Base-by-base conservation (phyloP, 2,113 vertebrate species). In the Syngnathus floridae region DNA sequence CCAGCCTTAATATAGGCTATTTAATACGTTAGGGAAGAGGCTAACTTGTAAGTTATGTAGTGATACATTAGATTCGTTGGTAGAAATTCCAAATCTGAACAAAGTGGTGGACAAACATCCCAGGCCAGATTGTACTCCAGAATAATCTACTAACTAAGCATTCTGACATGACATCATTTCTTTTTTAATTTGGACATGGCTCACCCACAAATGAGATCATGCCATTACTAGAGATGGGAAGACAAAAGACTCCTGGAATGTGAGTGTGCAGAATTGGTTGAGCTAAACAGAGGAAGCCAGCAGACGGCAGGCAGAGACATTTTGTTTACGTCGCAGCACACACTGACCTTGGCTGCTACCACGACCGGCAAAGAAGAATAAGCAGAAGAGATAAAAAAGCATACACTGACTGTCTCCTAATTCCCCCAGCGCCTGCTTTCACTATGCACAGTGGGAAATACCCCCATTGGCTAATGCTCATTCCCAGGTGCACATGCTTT, bases 321-420 rank as follows among this genome's bases (percentile, higher is more conserved):
- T 78, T 64, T 81, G 78, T 86, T 87, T 85, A 82, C 73, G 79
- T 79, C 69, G 78, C 65, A 80, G 55, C 1, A 68, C 72, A 73
- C 77, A 82, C 69, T 81, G 76, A 78, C 79, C 67, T 36, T 13
- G 76, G 77, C 12, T 79, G 76, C 79, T 71, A 73, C 69, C 60
- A 74, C 65, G 63, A 64, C 62, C 78, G 65, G 26, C 40, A 7
- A 68, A 55, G 60, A 81, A 78, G 68, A 81, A 82, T 76, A 74
- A 72, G 68, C 7, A 70, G 55, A 35, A 55, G 65, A 80, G 77
- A 79, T 79, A n/a, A 73, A 71, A 54, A 65, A 38, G 67, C 78
- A 67, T 72, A 72, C 74, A 84, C 78, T 73, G n/a, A 70, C 55
- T 66, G 68, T 77, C 65, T 75, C 56, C 62, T 70, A 64, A 7